Conservation (phyloP, 2,888 invertebrate species). For the Dynastes grantii region DNA sequence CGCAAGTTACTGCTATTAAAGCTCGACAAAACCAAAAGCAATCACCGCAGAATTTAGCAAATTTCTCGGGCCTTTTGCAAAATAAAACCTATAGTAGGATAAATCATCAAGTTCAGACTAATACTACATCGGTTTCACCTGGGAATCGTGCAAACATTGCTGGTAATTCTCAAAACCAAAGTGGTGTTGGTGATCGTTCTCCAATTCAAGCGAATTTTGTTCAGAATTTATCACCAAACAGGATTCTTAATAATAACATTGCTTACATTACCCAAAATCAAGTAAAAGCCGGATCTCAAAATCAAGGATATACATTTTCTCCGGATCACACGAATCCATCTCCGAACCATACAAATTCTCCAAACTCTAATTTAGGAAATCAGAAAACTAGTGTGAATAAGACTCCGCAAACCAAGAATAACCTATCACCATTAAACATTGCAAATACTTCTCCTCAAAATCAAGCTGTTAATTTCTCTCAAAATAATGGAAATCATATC, state of each 20-base stretch:
- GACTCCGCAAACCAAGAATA: not conserved
- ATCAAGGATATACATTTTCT: not conserved
- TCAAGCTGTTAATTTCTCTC: slow-evolving; percentile 2
- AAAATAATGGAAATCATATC: not conserved
- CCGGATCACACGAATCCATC: slow-evolving; percentile 8
- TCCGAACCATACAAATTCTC: not conserved
- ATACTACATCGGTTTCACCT: not conserved
- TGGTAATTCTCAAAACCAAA: slow-evolving; percentile 17
- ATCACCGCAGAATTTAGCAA: too few relatives aligned
- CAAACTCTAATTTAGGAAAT: not conserved
- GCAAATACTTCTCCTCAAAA: not conserved
- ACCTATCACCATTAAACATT: not conserved
- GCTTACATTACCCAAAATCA: slow-evolving; percentile 12
- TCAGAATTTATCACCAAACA: slow-evolving; percentile 5
- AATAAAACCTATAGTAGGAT: not conserved
- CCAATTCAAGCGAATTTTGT: slow-evolving; percentile 2
- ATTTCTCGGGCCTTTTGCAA: too few relatives aligned
- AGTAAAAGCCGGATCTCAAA: not conserved
- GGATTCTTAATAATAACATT: not conserved
- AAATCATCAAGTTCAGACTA: not conserved
- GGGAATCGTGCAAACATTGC: not conserved
- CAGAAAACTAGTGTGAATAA: slow-evolving; percentile 14
- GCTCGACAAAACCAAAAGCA: too few relatives aligned
- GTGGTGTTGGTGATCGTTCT: not conserved
- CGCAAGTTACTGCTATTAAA: too few relatives aligned